Base-by-base conservation (phyloP, 1,140 invertebrate genomes). In the Homarus americanus region DNA sequence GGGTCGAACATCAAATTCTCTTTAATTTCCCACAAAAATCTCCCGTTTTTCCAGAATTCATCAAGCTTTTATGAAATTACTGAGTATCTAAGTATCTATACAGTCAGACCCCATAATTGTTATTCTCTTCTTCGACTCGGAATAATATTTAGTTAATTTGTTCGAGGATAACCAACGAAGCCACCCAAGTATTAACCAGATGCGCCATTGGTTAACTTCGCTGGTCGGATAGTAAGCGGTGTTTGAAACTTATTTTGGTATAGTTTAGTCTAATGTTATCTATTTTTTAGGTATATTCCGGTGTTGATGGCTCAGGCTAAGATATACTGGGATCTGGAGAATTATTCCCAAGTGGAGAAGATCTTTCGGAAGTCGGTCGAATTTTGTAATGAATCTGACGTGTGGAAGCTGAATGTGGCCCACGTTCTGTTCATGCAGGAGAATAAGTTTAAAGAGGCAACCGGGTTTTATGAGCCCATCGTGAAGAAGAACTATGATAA, bases 341-440 rank as follows among this genome's bases (percentile, higher is more conserved):
- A 99, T 94, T 99, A 99, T 94, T 95, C 96, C 1, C 98, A 99
- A 80, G 98, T 99, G 0, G 98, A 98, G 94, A 98, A 98, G 94
- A 97, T 98, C 91, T 98, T 98, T 93, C 96, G 98, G 36, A 99
- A 99, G 94, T 99, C 98, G 76, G 98, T 98, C 0, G 99, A 99
- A 94, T 99, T 99, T 94, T 99, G 98, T 93, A 98, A 98, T 93
- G 98, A 99, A 93, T 97, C 99, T 93, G 98, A 99, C 93, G 96
- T 97, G 1, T 99, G 99, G 99, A 97, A 98, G 92, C 95, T 99
- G 9, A 99, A 99, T 94, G 98, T 99, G 0, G 99, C 99, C 0
- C 99, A 99, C 94, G 99, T 99, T 2, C 95, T 99, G 7, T 99
- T 99, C 94, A 99, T 99, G 99, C 98, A 99, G 94, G 98, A 99